A percentile compares a stretch with the other conserved stretches of the same genome.
phyloP scores from a whole-genome alignment of 2,888 invertebrate species.

The Neria commutata region DNA sequence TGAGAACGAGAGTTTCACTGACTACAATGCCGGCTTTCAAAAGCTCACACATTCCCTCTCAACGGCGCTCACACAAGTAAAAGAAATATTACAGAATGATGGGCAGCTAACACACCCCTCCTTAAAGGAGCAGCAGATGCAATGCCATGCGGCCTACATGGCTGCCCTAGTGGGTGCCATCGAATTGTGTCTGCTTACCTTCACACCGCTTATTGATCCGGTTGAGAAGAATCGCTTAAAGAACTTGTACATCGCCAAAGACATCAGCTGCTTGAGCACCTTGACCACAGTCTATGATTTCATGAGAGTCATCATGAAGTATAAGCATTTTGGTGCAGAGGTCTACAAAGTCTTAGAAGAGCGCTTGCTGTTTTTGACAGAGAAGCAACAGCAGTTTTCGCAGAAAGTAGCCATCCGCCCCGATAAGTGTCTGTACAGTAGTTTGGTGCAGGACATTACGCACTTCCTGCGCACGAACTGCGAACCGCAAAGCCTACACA shows the following conservation, averaged over 20 bases:
- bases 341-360: constrained; percentile 42
- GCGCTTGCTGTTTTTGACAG: constrained; percentile 33
- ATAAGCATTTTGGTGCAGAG: constrained; percentile 53
- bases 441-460: constrained; percentile 52
- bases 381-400: constrained; percentile 46
- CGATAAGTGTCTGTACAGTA: constrained; percentile 49
- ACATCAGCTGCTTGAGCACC: constrained; percentile 68
- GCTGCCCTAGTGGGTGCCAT: constrained; percentile 63
- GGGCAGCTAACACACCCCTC: constrained; percentile 21
- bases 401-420: constrained; percentile 58
- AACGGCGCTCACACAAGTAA: background rate
- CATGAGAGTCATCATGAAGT: constrained; percentile 55
- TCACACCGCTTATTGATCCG: constrained; percentile 80
- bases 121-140: constrained; percentile 24
- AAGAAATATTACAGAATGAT: background rate
- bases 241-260: constrained; percentile 72
- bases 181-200: constrained; percentile 67
- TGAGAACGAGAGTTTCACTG: constrained; percentile 35
- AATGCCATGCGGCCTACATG: constrained; percentile 40
- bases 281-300: constrained; percentile 67
- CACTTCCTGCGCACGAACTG: constrained; percentile 58
- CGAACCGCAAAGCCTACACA: constrained; percentile 44
- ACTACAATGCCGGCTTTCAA: constrained; percentile 41
- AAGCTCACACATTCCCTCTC: constrained; percentile 37
- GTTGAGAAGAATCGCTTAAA: constrained; percentile 78